Conservation (phyloP, 64 coral and sea anemone genomes). For the Astreopora myriophthalma region DNA sequence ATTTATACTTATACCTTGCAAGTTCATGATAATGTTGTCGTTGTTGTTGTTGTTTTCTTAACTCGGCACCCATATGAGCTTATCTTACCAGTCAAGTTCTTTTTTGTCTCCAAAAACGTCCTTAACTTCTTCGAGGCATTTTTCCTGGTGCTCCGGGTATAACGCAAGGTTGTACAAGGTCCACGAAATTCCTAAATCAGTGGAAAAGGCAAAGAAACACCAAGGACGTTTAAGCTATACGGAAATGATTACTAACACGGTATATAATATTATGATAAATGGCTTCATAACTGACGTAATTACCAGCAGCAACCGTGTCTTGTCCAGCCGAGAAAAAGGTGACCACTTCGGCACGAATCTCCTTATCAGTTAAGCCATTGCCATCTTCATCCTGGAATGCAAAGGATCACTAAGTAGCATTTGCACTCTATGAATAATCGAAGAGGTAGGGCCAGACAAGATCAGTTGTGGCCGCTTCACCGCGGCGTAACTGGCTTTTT, state of each 20-base stretch:
- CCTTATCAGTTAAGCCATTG: conserved; percentile 38
- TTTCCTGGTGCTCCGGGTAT: conserved; percentile 37
- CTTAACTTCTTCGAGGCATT: conserved; percentile 72
- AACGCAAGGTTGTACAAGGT: conserved; percentile 48
- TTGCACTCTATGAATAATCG: not conserved
- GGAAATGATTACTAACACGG: not conserved
- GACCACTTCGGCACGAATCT: conserved; percentile 61
- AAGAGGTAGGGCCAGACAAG: too few species aligned
- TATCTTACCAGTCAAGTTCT: conserved; percentile 19
- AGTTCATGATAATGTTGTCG: too few species aligned
- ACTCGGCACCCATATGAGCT: too few species aligned
- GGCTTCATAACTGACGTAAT: too few species aligned
- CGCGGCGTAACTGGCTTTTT: too few species aligned
- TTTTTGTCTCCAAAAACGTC: conserved; percentile 24
- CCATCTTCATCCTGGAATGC: conserved; percentile 49
- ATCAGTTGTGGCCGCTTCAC: not conserved
- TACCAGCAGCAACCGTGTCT: conserved; percentile 64
- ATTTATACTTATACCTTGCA: too few species aligned
- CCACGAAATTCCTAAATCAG: conserved; percentile 16
- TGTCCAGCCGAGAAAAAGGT: conserved; percentile 69
- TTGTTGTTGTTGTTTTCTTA: too few species aligned
- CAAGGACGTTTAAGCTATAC: not conserved
- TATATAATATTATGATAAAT: too few species aligned
- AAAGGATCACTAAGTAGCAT: not conserved
- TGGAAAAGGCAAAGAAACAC: not conserved